These are phyloP conservation scores for Nothura maculosa DNA, from an alignment of 2,797 vertebrate genomes.

Conservation along the genomic window DNA sequence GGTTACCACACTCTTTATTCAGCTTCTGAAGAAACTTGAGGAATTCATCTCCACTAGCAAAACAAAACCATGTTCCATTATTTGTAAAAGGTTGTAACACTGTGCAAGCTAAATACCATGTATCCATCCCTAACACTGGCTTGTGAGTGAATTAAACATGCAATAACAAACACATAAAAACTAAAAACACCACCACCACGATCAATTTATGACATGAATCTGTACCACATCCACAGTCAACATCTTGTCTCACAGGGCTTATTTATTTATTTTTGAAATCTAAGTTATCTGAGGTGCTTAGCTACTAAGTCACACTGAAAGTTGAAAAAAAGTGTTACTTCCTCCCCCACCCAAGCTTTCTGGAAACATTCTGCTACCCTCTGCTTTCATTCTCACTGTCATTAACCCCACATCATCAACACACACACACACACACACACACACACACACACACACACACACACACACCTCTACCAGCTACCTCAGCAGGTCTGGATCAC, in stretches of 20 bases:
- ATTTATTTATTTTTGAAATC: too few relatives aligned
- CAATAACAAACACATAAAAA: not conserved
- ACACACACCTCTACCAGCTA: not conserved
- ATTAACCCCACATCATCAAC: not conserved
- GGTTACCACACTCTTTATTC: conserved; percentile 87
- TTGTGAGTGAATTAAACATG: not conserved
- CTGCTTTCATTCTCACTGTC: not conserved
- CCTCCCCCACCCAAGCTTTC: not conserved
- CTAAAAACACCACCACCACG: not conserved
- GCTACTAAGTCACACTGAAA: not conserved
- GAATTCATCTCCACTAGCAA: conserved; percentile 89
- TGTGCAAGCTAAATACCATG: not conserved
- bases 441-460: too few relatives aligned
- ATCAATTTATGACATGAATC: not conserved
- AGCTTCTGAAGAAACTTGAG: conserved; percentile 89
- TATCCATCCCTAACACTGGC: not conserved
- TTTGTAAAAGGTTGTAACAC: not conserved
- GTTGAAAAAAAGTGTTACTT: not conserved
- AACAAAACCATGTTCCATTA: not conserved
- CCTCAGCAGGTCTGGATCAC: not conserved
- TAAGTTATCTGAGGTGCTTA: not conserved
- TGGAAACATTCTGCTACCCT: not conserved
- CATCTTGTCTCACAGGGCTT: not conserved
- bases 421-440: not conserved
- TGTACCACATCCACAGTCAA: not conserved